Evolutionary conservation across 1,140 invertebrate genomes (phyloP).

Genomic region (Lerema accius): DNA sequence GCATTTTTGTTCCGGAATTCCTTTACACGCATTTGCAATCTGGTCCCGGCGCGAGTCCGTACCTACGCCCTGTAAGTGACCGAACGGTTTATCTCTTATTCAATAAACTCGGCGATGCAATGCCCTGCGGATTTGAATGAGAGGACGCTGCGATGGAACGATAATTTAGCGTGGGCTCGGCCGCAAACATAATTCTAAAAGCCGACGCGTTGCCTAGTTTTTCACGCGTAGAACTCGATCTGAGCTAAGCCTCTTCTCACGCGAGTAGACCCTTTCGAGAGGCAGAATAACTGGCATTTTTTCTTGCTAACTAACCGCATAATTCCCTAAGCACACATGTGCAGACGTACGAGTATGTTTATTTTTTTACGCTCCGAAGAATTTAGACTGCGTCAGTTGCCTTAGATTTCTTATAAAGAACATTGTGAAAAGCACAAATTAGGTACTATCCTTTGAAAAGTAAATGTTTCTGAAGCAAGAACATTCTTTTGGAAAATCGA

Average conservation of each 20-base stretch:
- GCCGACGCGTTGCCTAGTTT: conserved; percentile 26
- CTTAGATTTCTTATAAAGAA: conserved; percentile 36
- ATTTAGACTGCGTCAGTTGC: conserved; percentile 41
- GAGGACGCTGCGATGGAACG: conserved; percentile 21
- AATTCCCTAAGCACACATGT: conserved; percentile 48
- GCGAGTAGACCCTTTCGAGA: conserved; percentile 33
- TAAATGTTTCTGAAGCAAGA: no score
- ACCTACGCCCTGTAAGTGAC: conserved; percentile 30
- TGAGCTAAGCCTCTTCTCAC: conserved; percentile 44
- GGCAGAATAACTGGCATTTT: conserved; percentile 49
- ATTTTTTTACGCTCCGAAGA: conserved; percentile 34
- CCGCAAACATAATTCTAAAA: conserved; percentile 25
- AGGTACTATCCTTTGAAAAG: neutral
- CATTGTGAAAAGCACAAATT: conserved; percentile 1
- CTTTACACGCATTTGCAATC: conserved; percentile 76
- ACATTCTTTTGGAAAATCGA: no score
- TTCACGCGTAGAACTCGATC: conserved; percentile 19
- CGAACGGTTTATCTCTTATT: conserved; percentile 38
- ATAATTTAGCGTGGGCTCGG: conserved; percentile 21
- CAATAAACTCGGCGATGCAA: conserved; percentile 24
- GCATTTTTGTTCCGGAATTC: conserved; percentile 78
- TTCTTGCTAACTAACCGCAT: conserved; percentile 54
- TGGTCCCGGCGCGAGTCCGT: conserved; percentile 46
- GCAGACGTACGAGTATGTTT: conserved; percentile 38
- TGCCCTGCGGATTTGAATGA: conserved; percentile 31